Percentiles rank a stretch among this genome's conserved stretches.
phyloP scores from a whole-genome alignment of 2,797 vertebrate species.

The Pseudocheirus occidentalis region DNA sequence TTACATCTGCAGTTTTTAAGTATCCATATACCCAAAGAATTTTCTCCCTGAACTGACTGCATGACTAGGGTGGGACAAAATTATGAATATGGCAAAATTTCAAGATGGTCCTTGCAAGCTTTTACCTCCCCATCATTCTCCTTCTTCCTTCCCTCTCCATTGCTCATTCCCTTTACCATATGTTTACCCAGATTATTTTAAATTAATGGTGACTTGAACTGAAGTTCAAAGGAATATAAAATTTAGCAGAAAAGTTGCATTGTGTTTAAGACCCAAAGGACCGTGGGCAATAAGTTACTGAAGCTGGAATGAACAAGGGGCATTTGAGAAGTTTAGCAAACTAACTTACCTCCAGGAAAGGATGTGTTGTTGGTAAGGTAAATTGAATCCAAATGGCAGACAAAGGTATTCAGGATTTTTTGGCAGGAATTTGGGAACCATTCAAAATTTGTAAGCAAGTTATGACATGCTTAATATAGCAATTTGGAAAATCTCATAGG shows the following conservation, averaged over 20 bases:
- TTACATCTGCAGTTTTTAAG: background rate
- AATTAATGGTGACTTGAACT: background rate
- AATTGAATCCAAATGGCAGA: background rate
- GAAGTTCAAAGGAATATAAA: background rate
- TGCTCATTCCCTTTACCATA: background rate
- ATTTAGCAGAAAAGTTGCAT: background rate
- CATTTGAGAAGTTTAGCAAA: background rate
- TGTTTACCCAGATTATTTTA: background rate
- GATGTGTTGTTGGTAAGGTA: background rate
- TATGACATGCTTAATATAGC: background rate
- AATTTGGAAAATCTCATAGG: background rate
- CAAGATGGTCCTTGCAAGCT: background rate
- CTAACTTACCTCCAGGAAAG: background rate
- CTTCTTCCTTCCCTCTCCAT: background rate
- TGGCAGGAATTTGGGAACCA: background rate
- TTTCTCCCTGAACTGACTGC: too few relatives aligned
- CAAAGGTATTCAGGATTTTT: background rate
- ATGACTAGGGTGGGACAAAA: background rate
- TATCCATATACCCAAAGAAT: background rate
- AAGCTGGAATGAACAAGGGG: background rate
- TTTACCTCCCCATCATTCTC: background rate
- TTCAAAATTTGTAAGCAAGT: background rate
- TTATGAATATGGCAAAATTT: background rate
- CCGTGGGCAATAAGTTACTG: background rate
- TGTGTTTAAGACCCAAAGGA: background rate